A percentile compares a stretch with the other conserved stretches of the same genome.
These are phyloP conservation scores for Gastrophysa polygoni DNA, from an alignment of 2,888 invertebrate genomes.

Conservation along the genomic window DNA sequence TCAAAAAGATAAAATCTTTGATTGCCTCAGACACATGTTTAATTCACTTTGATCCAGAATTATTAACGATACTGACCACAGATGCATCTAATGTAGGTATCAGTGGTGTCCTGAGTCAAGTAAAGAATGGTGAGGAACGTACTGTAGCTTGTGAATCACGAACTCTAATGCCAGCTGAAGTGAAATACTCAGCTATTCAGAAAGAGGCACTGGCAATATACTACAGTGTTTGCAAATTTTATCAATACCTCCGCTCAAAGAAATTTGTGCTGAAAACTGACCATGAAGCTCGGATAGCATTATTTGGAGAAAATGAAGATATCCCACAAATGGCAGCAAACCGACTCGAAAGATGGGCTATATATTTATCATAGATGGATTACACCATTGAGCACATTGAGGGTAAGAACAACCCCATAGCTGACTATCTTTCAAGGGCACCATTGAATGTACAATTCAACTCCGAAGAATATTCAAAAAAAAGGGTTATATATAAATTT, in stretches of 20 bases:
- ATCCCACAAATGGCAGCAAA: slow-evolving; percentile 46
- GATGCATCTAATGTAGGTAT: slow-evolving; percentile 21
- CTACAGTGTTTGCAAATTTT: slow-evolving; percentile 46
- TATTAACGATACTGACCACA: slow-evolving; percentile 16
- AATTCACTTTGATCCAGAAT: slow-evolving; percentile 26
- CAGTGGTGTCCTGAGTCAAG: slow-evolving; percentile 14
- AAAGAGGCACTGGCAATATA: slow-evolving; percentile 48
- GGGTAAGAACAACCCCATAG: slow-evolving; percentile 19
- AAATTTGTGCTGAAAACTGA: slow-evolving; percentile 25
- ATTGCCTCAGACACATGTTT: slow-evolving; percentile 16
- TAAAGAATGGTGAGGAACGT: slow-evolving; percentile 9
- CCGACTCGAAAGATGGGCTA: slow-evolving; percentile 45
- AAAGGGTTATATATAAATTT: slow-evolving; percentile 21
- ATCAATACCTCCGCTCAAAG: slow-evolving; percentile 47
- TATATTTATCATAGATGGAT: slow-evolving; percentile 23
- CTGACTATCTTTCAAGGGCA: slow-evolving; percentile 23
- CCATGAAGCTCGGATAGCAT: slow-evolving; percentile 13
- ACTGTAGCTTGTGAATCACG: slow-evolving; percentile 20
- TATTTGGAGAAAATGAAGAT: slow-evolving; percentile 38
- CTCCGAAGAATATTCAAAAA: slow-evolving; percentile 12
- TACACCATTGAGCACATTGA: slow-evolving; percentile 25
- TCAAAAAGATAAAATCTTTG: slow-evolving; percentile 20
- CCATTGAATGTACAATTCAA: slow-evolving; percentile 6
- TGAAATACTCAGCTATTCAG: slow-evolving; percentile 34
- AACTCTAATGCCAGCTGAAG: slow-evolving; percentile 19